Evolutionary conservation across 1,140 invertebrate species (phyloP).

Genomic region (Conus betulinus): DNA sequence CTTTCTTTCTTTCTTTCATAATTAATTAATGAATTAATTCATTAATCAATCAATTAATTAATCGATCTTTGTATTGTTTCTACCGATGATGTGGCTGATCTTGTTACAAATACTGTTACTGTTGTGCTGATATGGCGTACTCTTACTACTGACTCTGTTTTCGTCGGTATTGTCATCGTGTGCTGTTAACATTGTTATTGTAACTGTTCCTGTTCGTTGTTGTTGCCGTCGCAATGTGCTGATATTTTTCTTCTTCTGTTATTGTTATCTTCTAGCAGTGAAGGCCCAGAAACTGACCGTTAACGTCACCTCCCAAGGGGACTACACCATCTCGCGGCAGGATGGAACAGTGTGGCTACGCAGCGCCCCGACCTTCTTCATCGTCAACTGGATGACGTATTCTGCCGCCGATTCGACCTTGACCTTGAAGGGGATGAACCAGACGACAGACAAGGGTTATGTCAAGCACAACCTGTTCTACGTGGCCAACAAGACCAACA

Average conservation of each 20-base stretch:
- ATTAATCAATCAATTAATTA: too few relatives aligned
- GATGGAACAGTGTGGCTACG: constrained; percentile 28
- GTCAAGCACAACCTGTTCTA: constrained; percentile 18
- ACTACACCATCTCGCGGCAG: constrained; percentile 11
- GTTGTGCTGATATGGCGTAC: too few relatives aligned
- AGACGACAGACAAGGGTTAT: not conserved
- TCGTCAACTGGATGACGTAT: constrained; percentile 21
- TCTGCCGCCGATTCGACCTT: constrained; percentile 21
- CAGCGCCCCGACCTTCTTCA: constrained; percentile 33
- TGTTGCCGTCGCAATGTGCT: too few relatives aligned
- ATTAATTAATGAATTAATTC: too few relatives aligned
- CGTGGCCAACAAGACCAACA: not conserved
- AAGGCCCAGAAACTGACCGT: not conserved
- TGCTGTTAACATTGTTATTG: not conserved
- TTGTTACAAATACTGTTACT: too few relatives aligned
- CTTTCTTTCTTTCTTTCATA: too few relatives aligned
- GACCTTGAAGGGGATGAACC: constrained; percentile 19
- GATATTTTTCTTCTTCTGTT: not conserved
- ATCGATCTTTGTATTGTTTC: too few relatives aligned
- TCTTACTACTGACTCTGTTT: not conserved
- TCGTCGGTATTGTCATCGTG: not conserved
- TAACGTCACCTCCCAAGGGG: not conserved
- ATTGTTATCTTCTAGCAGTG: not conserved
- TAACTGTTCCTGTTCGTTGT: not conserved
- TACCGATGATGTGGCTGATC: too few relatives aligned